Evolutionary conservation across 1,140 invertebrate genomes (phyloP), one percentile per base, ranked within the genome.

Genomic region (Drosophila willistoni): DNA sequence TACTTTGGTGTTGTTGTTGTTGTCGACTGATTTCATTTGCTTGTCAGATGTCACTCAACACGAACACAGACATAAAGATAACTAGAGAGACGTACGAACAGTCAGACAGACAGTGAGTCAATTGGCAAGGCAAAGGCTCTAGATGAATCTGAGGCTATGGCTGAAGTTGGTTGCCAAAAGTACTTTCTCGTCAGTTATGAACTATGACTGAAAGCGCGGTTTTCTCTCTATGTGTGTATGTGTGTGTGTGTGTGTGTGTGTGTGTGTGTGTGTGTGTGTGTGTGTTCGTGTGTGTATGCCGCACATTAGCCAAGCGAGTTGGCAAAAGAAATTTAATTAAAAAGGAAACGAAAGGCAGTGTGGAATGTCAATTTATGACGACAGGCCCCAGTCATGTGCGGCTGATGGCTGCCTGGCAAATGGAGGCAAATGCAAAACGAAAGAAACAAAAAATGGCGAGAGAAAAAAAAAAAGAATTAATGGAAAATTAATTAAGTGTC

Each of bases 401-500:
- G 13, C n/a, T 36, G 34, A 42, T 19, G 17, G 5, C n/a, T 13
- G 25, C n/a, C 22, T 17, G 22, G 5, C 25, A 9, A 47, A 63
- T 13, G 25, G 61, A 41, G 56, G 41, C 12, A 47, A 17, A 59
- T 39, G 44, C 44, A 57, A 57, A 44, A 59, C 0, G 4, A 25
- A 25, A 25, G 36, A 33, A 64, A 66, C 54, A 7, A 66, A 42
- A 61, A 76, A 29, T 29, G 29, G 29, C 44, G 60, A 29, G 29
- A 29, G 34, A 62, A 81, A 84, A 68, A 72, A 68, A 72, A 77
- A 57, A 61, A 79, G 86, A 86, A 86, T 86, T 79, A 86, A 86
- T 86, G 82, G 82, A 86, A 86, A 86, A 86, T 86, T 86, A 86
- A 86, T 86, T 86, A 86, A 86, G 82, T 86, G 82, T 76, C 82